Base-by-base conservation (phyloP, 2,888 invertebrate species). In the Drosophila birchii region DNA sequence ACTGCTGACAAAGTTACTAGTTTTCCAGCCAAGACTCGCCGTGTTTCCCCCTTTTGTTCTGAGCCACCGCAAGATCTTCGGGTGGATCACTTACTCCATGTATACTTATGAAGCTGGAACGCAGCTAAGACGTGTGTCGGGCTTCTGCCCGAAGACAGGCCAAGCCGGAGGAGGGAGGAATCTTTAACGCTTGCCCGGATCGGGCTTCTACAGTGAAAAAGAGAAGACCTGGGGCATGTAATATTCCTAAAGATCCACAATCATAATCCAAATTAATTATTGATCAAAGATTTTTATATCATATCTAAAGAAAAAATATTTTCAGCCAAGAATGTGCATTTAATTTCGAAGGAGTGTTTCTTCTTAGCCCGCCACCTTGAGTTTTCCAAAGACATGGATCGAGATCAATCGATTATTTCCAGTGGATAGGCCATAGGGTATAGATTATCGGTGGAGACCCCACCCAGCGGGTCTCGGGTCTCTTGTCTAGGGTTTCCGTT, bases 1-100 rank as follows among this genome's bases (percentile, higher is more conserved):
- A 85, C 82, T 85, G 79, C 78, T 78, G 82, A 75, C 80, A 85
- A 78, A 79, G 81, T 79, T 83, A 64, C 71, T 63, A 72, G 41
- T 53, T 53, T 53, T 53, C 23, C 23, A 20, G 34, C 34, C 34
- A 20, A 32, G 49, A 20, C 34, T 9, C 8, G 34, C 12, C 34
- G 16, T 54, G 47, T 49, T 38, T 49, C 54, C 70, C 41, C 64
- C 56, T 61, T 66, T 78, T 58, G 63, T 59, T 54, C 55, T 58
- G 51, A 38, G 45, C 67, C 68, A 85, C 82, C 86, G 77, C 82
- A 82, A 85, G 62, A 60, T 60, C 53, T 56, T 54, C 16, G 44
- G 53, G 66, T 73, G 73, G 66, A 73, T 73, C 73, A 73, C 66
- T 73, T 73, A 73, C 74, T 47, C 23, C 3, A 39, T 47, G 47